These are phyloP conservation scores for Drosophila jambulina DNA, from an alignment of 1,140 invertebrate genomes.

Conservation along the genomic window DNA sequence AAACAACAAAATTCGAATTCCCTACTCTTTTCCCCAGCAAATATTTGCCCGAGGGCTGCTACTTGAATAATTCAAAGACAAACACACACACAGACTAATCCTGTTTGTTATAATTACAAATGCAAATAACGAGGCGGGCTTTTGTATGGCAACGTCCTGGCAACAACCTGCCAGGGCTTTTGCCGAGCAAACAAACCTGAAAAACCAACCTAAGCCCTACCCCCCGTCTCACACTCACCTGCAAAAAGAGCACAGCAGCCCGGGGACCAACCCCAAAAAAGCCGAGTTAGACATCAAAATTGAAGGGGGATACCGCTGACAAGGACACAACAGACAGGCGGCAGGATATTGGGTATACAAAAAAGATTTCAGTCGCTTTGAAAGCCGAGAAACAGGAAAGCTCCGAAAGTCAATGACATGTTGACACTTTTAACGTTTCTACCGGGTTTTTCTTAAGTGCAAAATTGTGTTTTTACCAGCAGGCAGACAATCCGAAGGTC, in stretches of 20 bases:
- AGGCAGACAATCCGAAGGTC: conserved; percentile 14
- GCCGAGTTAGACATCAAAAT: conserved; percentile 56
- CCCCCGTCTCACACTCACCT: conserved; percentile 42
- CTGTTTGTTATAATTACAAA: conserved; percentile 85
- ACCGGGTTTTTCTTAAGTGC: conserved; percentile 28
- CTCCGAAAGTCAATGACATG: conserved; percentile 42
- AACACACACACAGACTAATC: conserved; percentile 70
- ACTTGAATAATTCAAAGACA: conserved; percentile 74
- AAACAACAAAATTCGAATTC: conserved; percentile 59
- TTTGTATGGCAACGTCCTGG: conserved; percentile 66
- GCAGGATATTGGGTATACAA: conserved; percentile 21
- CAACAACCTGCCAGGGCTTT: conserved; percentile 32
- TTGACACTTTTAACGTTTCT: conserved; percentile 41
- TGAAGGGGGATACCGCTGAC: conserved; percentile 25
- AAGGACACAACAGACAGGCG: conserved; percentile 38
- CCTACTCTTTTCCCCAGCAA: conserved; percentile 32
- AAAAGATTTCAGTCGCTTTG: conserved; percentile 30
- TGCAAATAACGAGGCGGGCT: conserved; percentile 79
- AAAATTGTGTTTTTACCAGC: conserved; percentile 35
- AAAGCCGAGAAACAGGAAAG: conserved; percentile 30
- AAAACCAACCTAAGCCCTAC: conserved; percentile 16
- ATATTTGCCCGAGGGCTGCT: conserved; percentile 65
- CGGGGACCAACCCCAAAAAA: conserved; percentile 56
- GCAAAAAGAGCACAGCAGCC: conserved; percentile 74
- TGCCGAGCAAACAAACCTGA: conserved; percentile 54